phyloP scores from a whole-genome alignment of 2,113 vertebrate species.

The Apteryx owenii region DNA sequence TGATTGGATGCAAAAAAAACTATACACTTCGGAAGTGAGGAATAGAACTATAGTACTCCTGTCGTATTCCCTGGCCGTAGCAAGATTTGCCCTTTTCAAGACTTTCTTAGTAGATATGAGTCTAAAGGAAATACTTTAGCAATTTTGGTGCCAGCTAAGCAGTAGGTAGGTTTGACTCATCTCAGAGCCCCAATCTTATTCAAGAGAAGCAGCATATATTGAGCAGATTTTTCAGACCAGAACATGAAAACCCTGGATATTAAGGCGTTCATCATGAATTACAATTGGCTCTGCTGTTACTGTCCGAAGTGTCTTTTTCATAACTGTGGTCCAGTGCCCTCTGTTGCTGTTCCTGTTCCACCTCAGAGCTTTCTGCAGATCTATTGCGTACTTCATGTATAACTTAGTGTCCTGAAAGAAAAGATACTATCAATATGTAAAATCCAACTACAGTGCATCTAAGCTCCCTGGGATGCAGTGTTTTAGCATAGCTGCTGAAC shows the following conservation, averaged over 20 bases:
- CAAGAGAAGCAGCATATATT: neutral
- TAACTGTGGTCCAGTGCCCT: neutral
- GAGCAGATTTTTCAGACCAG: conserved; percentile 19
- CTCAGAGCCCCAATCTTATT: neutral
- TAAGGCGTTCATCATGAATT: neutral
- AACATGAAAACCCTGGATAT: neutral
- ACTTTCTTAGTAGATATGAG: neutral
- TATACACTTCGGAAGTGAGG: neutral
- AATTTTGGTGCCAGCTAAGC: neutral
- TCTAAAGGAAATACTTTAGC: neutral
- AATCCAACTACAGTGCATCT: neutral
- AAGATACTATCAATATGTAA: neutral
- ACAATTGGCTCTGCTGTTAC: neutral
- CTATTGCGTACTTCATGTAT: neutral
- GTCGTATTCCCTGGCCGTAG: neutral
- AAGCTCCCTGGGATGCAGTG: neutral
- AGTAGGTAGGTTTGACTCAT: neutral
- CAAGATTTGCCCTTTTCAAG: neutral
- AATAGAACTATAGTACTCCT: neutral
- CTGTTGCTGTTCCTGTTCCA: neutral
- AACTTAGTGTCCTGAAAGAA: neutral
- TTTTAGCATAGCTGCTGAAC: neutral
- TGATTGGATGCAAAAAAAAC: neutral
- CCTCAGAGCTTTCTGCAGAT: neutral
- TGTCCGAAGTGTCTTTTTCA: neutral